Evolutionary conservation across 2,113 vertebrate genomes (phyloP).

Genomic region (Chrysochloris asiatica): DNA sequence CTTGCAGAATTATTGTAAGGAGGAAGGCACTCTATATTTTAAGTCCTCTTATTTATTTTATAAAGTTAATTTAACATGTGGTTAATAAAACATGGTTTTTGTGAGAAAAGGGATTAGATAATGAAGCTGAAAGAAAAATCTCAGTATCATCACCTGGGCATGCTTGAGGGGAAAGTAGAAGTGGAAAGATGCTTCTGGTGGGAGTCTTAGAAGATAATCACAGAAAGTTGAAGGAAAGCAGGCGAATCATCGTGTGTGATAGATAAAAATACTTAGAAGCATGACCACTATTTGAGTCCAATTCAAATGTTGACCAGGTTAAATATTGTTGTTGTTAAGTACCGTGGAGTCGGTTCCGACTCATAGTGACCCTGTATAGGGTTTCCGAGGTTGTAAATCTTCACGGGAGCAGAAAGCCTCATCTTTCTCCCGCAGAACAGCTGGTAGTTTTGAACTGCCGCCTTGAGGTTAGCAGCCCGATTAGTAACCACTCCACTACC

Average conservation of each 20-base stretch:
- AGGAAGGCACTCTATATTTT: background rate
- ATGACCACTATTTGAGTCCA: background rate
- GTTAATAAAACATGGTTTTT: background rate
- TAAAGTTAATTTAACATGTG: background rate
- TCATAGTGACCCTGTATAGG: too few species aligned
- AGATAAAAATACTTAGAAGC: background rate
- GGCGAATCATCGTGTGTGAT: background rate
- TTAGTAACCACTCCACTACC: too few species aligned
- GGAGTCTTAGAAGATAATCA: background rate
- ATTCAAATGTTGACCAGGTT: background rate
- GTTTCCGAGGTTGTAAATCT: too few species aligned
- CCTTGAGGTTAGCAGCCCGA: too few species aligned
- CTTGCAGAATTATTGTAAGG: background rate
- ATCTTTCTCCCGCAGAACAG: too few species aligned
- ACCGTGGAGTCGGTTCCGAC: too few species aligned
- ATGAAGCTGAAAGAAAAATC: background rate
- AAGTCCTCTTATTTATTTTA: background rate
- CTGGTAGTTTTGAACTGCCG: too few species aligned
- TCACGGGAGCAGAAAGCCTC: too few species aligned
- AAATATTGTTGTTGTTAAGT: too few species aligned
- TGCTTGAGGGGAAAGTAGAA: background rate
- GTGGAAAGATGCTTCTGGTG: fast-evolving
- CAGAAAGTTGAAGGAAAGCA: background rate
- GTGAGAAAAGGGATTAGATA: background rate
- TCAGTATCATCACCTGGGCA: background rate